Base-by-base conservation (phyloP, 1,140 invertebrate species). In the Panagrolaimus sp. region DNA sequence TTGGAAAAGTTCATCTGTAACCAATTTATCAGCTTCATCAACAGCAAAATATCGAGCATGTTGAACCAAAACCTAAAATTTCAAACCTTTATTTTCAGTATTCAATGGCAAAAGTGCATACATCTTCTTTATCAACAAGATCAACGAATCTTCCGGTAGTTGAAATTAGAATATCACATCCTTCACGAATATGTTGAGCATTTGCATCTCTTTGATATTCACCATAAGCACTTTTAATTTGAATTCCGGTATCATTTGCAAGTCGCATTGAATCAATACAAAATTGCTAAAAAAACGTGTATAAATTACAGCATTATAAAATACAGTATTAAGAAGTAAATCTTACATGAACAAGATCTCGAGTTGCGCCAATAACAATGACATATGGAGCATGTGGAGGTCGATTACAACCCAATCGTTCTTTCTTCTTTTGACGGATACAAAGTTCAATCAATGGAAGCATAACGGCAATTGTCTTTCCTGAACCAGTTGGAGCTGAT, bases 11-110 rank as follows among this genome's bases (percentile, higher is more conserved):
- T 58, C 52, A 26, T 58, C 52, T 14, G 21, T 28, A 58, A 58
- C 28, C 26, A 72, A 55, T 55, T 64, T 72, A 48, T 72, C 71
- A 44, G 71, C 71, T 62, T 72, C 71, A 70, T 72, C 71, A 26
- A 72, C 43, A 32, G 71, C 69, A 44, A 72, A 64, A 72, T 65
- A 72, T n/a, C 44, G 62, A 43, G 64, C 47, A 65, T 73, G 66
- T 12, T 26, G 21, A 26, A 72, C 26, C 17, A 48, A 65, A 14
- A 71, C 52, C 46, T 69, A 21, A 68, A 69, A 67, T 38, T 2
- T 7, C n/a, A n/a, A n/a, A 38, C 2, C 32, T 38, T 38, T 38
- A 38, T 38, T 4, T 4, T n/a, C 2, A 4, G 32, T 38, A 38
- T 38, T 4, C 2, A 38, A 4, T 4, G 7, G 32, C 32, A 38